Conservation (phyloP, 2,113 vertebrate genomes). For the Ctenodactylus gundi region DNA sequence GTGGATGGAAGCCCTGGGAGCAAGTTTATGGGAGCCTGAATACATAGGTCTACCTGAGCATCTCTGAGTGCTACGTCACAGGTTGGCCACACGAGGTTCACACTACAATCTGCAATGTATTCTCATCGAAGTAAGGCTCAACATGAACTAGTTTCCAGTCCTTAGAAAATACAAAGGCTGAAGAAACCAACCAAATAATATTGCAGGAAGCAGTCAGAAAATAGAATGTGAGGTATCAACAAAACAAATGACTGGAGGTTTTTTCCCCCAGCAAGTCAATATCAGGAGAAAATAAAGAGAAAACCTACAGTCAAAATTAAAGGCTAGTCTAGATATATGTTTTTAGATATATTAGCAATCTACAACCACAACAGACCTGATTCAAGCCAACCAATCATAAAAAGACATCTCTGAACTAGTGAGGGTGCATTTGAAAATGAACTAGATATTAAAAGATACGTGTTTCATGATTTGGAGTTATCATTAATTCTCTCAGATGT, state of each 20-base stretch:
- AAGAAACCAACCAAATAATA: background rate
- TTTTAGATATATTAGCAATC: background rate
- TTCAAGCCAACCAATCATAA: background rate
- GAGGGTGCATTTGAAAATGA: background rate
- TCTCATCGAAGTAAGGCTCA: background rate
- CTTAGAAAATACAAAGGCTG: background rate
- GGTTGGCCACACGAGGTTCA: background rate
- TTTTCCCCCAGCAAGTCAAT: background rate
- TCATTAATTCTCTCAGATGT: background rate
- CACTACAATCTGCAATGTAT: background rate
- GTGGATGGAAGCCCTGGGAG: background rate
- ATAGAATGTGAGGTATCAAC: background rate
- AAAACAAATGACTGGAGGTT: background rate
- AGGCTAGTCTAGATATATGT: background rate
- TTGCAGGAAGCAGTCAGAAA: background rate
- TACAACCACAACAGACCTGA: background rate
- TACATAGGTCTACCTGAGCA: background rate
- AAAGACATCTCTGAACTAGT: background rate
- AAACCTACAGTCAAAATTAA: conserved; percentile 1
- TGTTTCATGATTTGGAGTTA: background rate
- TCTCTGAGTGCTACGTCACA: background rate
- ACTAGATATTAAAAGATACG: background rate
- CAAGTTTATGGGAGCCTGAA: background rate
- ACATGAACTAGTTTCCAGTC: background rate
- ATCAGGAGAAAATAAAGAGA: conserved; percentile 19